A percentile compares a stretch with the other conserved stretches of the same genome.
Conservation (phyloP, 2,888 invertebrate genomes). For the Anaspis maculata region DNA sequence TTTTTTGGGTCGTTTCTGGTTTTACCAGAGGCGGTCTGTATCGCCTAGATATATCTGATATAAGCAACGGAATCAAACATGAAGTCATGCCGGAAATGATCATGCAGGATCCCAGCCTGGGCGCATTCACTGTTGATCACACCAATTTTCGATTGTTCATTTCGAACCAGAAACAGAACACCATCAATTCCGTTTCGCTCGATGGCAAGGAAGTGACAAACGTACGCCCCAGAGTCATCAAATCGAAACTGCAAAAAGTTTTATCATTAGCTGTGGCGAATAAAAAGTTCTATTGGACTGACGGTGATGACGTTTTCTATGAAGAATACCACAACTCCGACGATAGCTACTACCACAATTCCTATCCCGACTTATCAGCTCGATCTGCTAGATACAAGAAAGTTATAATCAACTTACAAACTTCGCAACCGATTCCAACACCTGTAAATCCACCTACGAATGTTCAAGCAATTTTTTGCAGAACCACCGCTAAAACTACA, state of each 20-base stretch:
- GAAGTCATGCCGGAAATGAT: slow-evolving; percentile 59
- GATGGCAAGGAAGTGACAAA: slow-evolving; percentile 71
- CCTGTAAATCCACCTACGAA: slow-evolving; percentile 71
- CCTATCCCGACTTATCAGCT: slow-evolving; percentile 49
- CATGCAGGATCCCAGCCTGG: slow-evolving; percentile 57
- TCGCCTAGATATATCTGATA: slow-evolving; percentile 66
- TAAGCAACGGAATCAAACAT: slow-evolving; percentile 65
- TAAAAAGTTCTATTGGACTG: slow-evolving; percentile 80
- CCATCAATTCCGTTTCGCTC: slow-evolving; percentile 70
- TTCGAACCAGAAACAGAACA: slow-evolving; percentile 65
- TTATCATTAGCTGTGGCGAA: slow-evolving; percentile 68
- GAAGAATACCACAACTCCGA: slow-evolving; percentile 68
- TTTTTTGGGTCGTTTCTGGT: slow-evolving; percentile 67
- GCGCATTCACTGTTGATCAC: slow-evolving; percentile 76
- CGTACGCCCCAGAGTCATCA: slow-evolving; percentile 65
- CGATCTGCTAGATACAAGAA: slow-evolving; percentile 31
- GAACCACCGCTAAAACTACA: slow-evolving; percentile 64
- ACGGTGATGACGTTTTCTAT: slow-evolving; percentile 64
- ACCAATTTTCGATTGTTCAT: slow-evolving; percentile 72
- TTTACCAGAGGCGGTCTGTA: slow-evolving; percentile 58
- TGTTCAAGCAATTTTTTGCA: slow-evolving; percentile 75
- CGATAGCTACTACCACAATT: slow-evolving; percentile 69
- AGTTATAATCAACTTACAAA: slow-evolving; percentile 51
- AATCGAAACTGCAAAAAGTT: slow-evolving; percentile 65
- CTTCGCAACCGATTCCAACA: slow-evolving; percentile 70